Base-by-base conservation (phyloP, 2,888 invertebrate genomes). In the Odontomyia ornata region DNA sequence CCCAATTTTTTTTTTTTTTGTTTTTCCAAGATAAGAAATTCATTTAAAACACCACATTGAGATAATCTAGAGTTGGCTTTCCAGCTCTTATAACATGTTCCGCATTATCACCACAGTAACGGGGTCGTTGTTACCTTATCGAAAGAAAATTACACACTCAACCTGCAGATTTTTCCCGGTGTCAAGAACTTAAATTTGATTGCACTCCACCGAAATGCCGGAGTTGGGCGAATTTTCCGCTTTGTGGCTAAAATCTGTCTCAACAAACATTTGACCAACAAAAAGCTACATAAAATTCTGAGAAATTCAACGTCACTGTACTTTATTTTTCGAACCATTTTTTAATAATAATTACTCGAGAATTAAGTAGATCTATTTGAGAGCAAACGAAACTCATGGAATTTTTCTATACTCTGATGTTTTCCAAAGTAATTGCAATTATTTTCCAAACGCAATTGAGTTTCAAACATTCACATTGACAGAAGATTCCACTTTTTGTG, bases 261-360 rank as follows among this genome's bases (percentile, higher is more conserved):
- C 9, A 0, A 23, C 60, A 2, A 18, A 23, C 60, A 25, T 15
- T 18, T 7, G 21, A 60, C 60, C 13, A 60, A 60, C 60, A 60
- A 18, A 60, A 25, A 11, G 60, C 21, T 9, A n/a, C n/a, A 52
- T 18, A 18, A 52, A 36, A 36, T 36, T 36, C 36, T 15, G 52
- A 52, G 52, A 60, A 60, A 60, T 60, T 25, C 7, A 60, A 60
- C 23, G 21, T 23, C 69, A 46, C 47, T 43, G 47, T 69, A 30
- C 69, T 47, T 47, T n/a, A 47, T n/a, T n/a, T n/a, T 65, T 21
- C 23, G 30, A 69, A 25, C 46, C 18, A 23, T 47, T 69, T 69
- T 67, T n/a, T n/a, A n/a, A n/a, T n/a, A 30, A 30, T 69, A 69
- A 69, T 69, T 69, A 69, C 69, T 47, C 47, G 23, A 7, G 46